phyloP scores from a whole-genome alignment of 2,113 vertebrate genomes.

The Spizaetus ornatus region DNA sequence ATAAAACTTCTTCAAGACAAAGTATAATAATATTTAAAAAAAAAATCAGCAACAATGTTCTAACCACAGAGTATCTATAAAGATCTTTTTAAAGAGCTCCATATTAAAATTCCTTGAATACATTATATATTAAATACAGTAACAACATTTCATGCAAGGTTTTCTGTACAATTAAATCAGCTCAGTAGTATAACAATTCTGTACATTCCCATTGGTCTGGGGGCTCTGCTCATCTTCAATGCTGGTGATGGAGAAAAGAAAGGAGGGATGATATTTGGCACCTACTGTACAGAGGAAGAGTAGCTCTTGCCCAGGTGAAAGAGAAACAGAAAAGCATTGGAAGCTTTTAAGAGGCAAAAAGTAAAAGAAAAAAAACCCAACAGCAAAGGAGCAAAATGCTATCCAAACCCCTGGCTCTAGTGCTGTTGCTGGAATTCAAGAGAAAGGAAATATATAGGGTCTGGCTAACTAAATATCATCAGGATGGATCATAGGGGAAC shows the following conservation, averaged over 20 bases:
- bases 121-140: constrained; percentile 91
- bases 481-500: neutral
- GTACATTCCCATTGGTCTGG: constrained; percentile 78
- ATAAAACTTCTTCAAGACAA: constrained; percentile 73
- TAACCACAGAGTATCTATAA: constrained; percentile 67
- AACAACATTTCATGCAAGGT: constrained; percentile 86
- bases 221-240: constrained; percentile 56
- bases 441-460: neutral
- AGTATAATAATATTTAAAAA: constrained; percentile 66
- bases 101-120: constrained; percentile 82
- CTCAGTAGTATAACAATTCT: constrained; percentile 90
- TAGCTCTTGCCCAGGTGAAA: neutral
- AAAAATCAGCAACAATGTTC: constrained; percentile 57
- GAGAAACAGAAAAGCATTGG: neutral
- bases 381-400: neutral
- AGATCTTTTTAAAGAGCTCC: constrained; percentile 66
- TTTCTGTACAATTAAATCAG: constrained; percentile 79
- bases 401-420: neutral
- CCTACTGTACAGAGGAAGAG: neutral
- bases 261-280: constrained; percentile 35
- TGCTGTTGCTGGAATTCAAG: neutral
- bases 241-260: constrained; percentile 67
- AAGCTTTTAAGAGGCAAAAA: neutral
- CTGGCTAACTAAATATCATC: neutral
- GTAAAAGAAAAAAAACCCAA: neutral